Evolutionary conservation across 2,888 invertebrate genomes (phyloP).

Genomic region (Amiota minor): DNA sequence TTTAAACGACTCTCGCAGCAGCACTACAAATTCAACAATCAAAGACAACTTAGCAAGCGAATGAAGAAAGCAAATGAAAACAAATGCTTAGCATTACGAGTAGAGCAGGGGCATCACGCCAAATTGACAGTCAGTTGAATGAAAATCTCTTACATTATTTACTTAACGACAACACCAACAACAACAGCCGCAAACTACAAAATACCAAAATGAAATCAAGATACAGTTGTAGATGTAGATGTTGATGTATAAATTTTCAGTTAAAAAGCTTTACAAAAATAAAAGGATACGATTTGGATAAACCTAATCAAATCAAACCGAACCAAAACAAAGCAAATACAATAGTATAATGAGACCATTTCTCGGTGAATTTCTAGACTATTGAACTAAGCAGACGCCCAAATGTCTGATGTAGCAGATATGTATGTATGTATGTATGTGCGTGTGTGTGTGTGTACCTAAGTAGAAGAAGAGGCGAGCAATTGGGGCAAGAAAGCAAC

Average conservation of each 20-base stretch:
- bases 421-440: neutral
- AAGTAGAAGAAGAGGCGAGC: neutral
- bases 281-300: conserved; percentile 18
- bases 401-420: conserved; percentile 52
- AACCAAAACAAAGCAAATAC: neutral
- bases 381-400: conserved; percentile 48
- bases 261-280: conserved; percentile 18
- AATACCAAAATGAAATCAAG: neutral
- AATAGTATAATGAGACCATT: neutral
- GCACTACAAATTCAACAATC: neutral
- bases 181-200: neutral
- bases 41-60: conserved; percentile 6
- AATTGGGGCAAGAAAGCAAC: neutral
- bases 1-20: neutral
- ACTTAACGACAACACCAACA: neutral
- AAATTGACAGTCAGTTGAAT: conserved; percentile 61
- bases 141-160: conserved; percentile 40
- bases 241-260: neutral
- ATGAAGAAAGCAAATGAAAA: neutral
- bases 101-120: conserved; percentile 6
- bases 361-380: neutral
- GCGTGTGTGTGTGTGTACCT: neutral
- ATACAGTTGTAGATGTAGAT: neutral
- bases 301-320: neutral
- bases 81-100: neutral